These are phyloP conservation scores for Antheraea assamensis DNA, from an alignment of 2,888 invertebrate species.

Conservation along the genomic window DNA sequence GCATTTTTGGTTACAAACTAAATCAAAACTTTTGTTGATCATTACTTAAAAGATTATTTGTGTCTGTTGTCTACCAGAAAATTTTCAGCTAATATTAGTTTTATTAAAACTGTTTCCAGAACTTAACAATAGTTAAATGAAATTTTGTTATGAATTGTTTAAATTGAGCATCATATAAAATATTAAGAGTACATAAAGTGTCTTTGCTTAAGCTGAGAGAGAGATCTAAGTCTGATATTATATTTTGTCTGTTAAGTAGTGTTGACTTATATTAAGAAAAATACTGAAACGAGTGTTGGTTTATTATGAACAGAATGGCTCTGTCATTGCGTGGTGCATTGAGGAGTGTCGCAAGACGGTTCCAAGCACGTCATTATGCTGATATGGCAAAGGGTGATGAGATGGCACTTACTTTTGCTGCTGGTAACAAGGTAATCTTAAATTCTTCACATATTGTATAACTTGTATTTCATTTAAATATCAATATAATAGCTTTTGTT, in stretches of 20 bases:
- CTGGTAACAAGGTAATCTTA: constrained; percentile 89
- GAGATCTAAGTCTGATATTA: constrained; percentile 1
- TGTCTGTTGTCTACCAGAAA: too few relatives aligned
- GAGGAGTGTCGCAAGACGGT: constrained; percentile 66
- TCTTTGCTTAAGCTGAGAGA: neutral
- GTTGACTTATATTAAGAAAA: neutral
- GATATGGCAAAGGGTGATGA: constrained; percentile 82
- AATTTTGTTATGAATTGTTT: neutral
- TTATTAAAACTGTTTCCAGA: too few relatives aligned
- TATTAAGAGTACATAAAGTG: neutral
- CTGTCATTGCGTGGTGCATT: constrained; percentile 76
- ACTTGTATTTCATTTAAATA: neutral
- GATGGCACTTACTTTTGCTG: constrained; percentile 95
- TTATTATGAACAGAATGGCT: constrained; percentile 73
- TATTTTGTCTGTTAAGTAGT: neutral
- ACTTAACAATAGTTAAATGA: too few relatives aligned
- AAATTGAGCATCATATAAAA: neutral
- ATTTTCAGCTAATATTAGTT: too few relatives aligned
- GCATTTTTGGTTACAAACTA: too few relatives aligned
- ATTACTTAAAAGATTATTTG: too few relatives aligned
- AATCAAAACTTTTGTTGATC: too few relatives aligned
- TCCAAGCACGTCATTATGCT: constrained; percentile 86
- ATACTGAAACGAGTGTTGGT: constrained; percentile 1
- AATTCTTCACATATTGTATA: neutral
- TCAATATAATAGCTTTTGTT: neutral